Conservation (phyloP, 2,797 vertebrate genomes). For the Sebastes hubbsi region DNA sequence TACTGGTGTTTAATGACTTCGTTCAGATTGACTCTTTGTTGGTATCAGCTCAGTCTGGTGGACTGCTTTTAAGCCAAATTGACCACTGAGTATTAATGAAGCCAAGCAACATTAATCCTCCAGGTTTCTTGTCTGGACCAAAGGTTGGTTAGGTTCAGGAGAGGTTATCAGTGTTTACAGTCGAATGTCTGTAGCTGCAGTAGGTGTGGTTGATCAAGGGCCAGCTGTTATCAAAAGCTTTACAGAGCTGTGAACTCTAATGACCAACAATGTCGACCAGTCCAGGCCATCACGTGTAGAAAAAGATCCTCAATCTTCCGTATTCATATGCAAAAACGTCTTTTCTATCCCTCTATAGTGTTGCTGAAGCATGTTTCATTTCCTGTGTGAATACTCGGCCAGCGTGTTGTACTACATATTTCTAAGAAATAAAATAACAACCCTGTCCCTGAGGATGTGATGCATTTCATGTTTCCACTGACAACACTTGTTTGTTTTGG, state of each 20-base stretch:
- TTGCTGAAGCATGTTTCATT: background rate
- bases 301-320: background rate
- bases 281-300: background rate
- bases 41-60: background rate
- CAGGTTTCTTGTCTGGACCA: background rate
- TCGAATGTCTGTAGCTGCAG: background rate
- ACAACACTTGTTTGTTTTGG: background rate
- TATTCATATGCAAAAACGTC: background rate
- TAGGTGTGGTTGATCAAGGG: background rate
- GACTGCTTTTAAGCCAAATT: background rate
- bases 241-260: background rate
- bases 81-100: background rate
- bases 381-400: background rate
- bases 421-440: background rate
- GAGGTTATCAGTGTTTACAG: slow-evolving; percentile 27
- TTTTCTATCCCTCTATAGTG: background rate
- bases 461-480: background rate
- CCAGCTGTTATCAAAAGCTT: background rate
- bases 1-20: slow-evolving; percentile 6
- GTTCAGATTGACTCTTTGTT: slow-evolving; percentile 2
- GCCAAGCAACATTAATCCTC: background rate
- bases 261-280: background rate
- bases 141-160: background rate
- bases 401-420: background rate
- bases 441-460: background rate